Evolutionary conservation across 2,888 invertebrate species (phyloP).

Genomic region (Nephrotoma flavescens): DNA sequence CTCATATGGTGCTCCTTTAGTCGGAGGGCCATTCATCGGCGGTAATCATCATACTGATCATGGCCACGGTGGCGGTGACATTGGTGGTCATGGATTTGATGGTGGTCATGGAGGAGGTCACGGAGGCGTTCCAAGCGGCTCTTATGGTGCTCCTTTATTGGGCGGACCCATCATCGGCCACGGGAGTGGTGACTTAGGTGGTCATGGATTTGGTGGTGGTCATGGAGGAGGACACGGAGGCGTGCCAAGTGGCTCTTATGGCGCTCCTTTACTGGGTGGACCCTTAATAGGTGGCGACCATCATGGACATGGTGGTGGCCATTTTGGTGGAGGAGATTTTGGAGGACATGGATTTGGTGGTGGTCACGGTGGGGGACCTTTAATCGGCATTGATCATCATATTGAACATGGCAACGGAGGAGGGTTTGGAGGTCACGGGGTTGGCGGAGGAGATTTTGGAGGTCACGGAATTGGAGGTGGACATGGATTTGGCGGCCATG

Average conservation of each 20-base stretch:
- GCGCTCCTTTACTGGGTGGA: background rate
- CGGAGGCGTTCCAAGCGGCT: conserved; percentile 13
- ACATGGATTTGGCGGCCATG: conserved; percentile 16
- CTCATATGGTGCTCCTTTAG: conserved; percentile 11
- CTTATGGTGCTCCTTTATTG: too few relatives aligned
- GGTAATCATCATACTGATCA: conserved; percentile 17
- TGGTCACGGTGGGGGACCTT: conserved; percentile 12
- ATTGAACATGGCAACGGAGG: conserved; percentile 23
- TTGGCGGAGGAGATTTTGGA: background rate
- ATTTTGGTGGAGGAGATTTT: conserved; percentile 22
- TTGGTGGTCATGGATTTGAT: conserved; percentile 17
- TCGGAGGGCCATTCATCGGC: conserved; percentile 15
- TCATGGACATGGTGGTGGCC: conserved; percentile 22
- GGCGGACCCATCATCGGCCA: too few relatives aligned
- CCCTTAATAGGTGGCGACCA: background rate
- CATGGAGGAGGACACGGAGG: background rate
- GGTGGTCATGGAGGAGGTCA: conserved; percentile 18
- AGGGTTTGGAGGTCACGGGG: conserved; percentile 19
- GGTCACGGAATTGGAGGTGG: background rate
- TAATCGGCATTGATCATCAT: conserved; percentile 18
- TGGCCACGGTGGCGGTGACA: conserved; percentile 16
- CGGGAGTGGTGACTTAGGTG: background rate
- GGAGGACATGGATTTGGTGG: conserved; percentile 16
- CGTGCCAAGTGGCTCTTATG: background rate
- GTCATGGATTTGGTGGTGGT: background rate